A percentile compares a stretch with the other conserved stretches of the same genome.
These are phyloP conservation scores for Eupithecia exiguata DNA, from an alignment of 2,888 invertebrate species.

Conservation along the genomic window DNA sequence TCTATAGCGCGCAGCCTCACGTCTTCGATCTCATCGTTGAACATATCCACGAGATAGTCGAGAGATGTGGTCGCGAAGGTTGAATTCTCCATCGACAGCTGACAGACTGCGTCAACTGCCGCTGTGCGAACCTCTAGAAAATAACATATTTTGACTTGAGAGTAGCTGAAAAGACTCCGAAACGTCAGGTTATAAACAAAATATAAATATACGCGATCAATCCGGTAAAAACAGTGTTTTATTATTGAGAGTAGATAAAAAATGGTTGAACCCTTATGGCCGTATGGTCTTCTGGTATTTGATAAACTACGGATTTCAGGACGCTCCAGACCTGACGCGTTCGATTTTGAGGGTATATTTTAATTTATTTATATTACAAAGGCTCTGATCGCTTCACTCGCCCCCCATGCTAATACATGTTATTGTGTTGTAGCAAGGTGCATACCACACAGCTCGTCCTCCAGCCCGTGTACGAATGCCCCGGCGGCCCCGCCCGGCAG, in stretches of 20 bases:
- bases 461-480: constrained; percentile 98
- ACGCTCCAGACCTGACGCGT: neutral
- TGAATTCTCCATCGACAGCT: constrained; percentile 91
- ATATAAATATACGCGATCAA: too few species aligned
- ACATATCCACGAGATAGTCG: constrained; percentile 99
- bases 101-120: constrained; percentile 96
- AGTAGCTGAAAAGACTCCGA: too few species aligned
- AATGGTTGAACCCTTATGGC: too few species aligned
- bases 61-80: constrained; percentile 94
- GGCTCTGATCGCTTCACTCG: neutral
- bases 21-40: constrained; percentile 99
- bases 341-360: too few species aligned
- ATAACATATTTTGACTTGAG: too few species aligned
- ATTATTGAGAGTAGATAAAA: too few species aligned
- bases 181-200: too few species aligned
- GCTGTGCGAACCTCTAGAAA: constrained; percentile 94
- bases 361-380: too few species aligned
- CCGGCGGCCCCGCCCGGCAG: constrained; percentile 98
- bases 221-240: too few species aligned
- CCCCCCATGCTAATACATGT: neutral
- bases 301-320: neutral
- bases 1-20: constrained; percentile 97
- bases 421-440: neutral
- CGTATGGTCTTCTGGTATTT: too few species aligned
- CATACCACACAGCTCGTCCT: constrained; percentile 96